Evolutionary conservation across 1,140 invertebrate species (phyloP).

Genomic region (Protaetia brevitarsis): DNA sequence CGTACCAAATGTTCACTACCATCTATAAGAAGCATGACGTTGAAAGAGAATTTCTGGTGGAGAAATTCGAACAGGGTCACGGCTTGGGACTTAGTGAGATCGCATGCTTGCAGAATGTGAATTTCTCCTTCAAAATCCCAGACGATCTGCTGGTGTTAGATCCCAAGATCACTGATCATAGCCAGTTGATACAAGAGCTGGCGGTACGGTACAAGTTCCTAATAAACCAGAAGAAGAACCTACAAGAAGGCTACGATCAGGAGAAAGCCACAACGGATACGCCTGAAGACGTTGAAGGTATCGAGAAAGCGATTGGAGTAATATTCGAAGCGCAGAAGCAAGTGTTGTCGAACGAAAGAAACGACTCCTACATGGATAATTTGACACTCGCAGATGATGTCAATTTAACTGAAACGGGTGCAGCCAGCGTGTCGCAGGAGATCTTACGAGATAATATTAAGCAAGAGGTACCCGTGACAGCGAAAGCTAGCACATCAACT

Average conservation of each 20-base stretch:
- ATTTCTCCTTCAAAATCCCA: conserved; percentile 57
- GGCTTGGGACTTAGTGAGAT: conserved; percentile 36
- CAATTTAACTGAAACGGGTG: conserved; percentile 19
- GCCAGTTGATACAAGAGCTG: conserved; percentile 51
- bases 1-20: conserved; percentile 42
- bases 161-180: conserved; percentile 54
- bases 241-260: conserved; percentile 24
- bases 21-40: conserved; percentile 38
- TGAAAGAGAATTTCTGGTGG: conserved; percentile 1
- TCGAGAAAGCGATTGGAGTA: conserved; percentile 5
- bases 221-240: conserved; percentile 26
- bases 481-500: neutral
- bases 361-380: neutral
- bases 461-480: neutral
- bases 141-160: conserved; percentile 61
- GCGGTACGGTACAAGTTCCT: conserved; percentile 47
- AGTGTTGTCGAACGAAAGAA: neutral
- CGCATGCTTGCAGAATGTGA: conserved; percentile 45
- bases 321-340: neutral
- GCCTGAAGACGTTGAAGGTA: neutral
- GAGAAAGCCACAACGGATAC: neutral
- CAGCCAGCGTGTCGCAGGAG: neutral
- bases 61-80: conserved; percentile 25
- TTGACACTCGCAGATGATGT: conserved; percentile 20
- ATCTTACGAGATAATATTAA: neutral